phyloP scores from a whole-genome alignment of 2,797 vertebrate species.

The Platyrinchus mystaceus region DNA sequence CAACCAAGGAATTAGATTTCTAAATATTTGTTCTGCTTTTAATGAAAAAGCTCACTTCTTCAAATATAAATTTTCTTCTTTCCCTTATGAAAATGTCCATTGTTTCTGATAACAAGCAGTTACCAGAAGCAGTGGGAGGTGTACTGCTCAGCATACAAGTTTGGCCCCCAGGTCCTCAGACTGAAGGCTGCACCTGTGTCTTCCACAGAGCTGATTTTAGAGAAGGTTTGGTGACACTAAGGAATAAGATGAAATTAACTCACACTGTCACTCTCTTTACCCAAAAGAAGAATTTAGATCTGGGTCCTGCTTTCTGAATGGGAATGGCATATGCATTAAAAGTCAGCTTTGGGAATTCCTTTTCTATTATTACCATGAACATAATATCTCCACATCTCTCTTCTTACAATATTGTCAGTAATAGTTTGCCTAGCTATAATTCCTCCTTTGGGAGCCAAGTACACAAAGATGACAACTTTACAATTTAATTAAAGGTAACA shows the following conservation, averaged over 20 bases:
- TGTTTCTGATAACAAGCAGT: background rate
- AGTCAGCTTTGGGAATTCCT: constrained; percentile 62
- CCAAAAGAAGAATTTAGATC: background rate
- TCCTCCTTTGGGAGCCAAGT: constrained; percentile 57
- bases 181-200: background rate
- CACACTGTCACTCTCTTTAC: background rate
- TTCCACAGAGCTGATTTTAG: background rate
- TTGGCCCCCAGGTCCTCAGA: background rate
- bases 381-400: constrained; percentile 52
- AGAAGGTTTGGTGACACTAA: background rate
- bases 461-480: constrained; percentile 45
- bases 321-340: constrained; percentile 34
- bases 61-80: background rate
- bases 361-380: constrained; percentile 57
- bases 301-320: constrained; percentile 28
- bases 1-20: background rate
- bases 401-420: constrained; percentile 71
- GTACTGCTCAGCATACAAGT: background rate
- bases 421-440: constrained; percentile 65
- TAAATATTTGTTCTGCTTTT: background rate
- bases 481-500: constrained; percentile 72
- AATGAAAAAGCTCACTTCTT: background rate
- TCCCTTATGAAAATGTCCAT: accelerated
- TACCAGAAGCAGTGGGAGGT: background rate
- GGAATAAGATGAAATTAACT: background rate